Base-by-base conservation (phyloP, 1,140 invertebrate genomes). In the Drosophila albomicans region DNA sequence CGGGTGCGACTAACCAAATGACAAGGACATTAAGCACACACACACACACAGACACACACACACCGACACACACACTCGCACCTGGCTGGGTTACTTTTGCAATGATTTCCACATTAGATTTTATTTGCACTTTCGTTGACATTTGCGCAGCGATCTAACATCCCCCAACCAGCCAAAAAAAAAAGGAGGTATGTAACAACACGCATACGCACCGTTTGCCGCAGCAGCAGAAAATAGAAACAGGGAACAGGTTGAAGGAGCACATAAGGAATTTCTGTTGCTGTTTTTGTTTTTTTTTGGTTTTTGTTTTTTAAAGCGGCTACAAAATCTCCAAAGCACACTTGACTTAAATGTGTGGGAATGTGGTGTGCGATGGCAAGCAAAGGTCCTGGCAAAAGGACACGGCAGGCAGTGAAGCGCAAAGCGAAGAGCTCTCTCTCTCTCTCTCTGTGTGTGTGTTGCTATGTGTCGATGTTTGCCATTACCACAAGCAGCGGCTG, bases 81-180 rank as follows among this genome's bases (percentile, higher is more conserved):
- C 41, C 30, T 67, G 8, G 20, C 15, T 28, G 38, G 15, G 32
- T 57, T 74, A 49, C 72, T 88, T 80, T 84, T 84, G 84, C 84
- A 87, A 87, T 87, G 85, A 88, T 88, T 88, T 88, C 77, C 62
- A 78, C 80, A 88, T 88, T 88, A 84, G 84, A 88, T 88, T 88
- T 88, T 88, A 88, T 88, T 88, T 89, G 84, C 80, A 88, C 84
- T 89, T 89, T 87, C 77, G 77, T 88, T 88, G 84, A 88, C 80
- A 88, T 82, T 88, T 88, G 80, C 80, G 72, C 84, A 82, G 72
- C 74, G 78, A 64, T 62, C 65, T 74, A 67, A 49, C 20, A 25
- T 32, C 30, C 30, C 30, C 30, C 35, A 3, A 71, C 8, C 16
- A 62, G 48, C 78, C 52, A 70, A 70, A 63, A 79, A 79, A 61